phyloP scores from a whole-genome alignment of 2,797 vertebrate species.

The Artibeus jamaicensis region DNA sequence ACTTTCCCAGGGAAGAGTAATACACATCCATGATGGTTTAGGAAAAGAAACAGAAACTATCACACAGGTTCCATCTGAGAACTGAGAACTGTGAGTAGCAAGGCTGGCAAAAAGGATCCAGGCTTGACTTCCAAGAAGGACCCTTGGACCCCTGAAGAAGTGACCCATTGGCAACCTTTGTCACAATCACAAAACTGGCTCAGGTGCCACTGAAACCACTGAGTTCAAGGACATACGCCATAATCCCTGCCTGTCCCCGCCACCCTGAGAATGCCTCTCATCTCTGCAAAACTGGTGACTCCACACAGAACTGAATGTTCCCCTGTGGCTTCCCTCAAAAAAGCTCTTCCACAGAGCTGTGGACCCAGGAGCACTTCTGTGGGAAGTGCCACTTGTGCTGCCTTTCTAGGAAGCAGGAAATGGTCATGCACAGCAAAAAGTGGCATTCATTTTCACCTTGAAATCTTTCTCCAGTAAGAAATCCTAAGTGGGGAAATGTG shows the following conservation, averaged over 20 bases:
- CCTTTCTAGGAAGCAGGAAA: not conserved
- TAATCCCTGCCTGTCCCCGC: not conserved
- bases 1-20: not conserved
- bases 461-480: not conserved
- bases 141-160: not conserved
- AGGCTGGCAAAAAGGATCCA: not conserved
- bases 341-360: not conserved
- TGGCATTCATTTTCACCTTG: rapidly evolving
- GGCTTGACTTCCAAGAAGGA: not conserved
- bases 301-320: not conserved
- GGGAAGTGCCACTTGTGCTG: rapidly evolving
- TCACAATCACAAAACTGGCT: not conserved
- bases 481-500: not conserved
- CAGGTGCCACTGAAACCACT: not conserved
- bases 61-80: not conserved
- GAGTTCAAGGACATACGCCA: not conserved
- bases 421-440: too few species aligned
- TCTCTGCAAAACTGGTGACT: not conserved
- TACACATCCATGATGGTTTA: rapidly evolving
- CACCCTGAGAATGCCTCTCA: not conserved
- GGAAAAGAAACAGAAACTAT: not conserved
- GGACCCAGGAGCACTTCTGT: too few species aligned
- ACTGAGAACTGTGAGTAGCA: not conserved
- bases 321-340: not conserved
- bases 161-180: not conserved